Evolutionary conservation across 2,113 vertebrate species (phyloP).

Genomic region (Myocastor coypus): DNA sequence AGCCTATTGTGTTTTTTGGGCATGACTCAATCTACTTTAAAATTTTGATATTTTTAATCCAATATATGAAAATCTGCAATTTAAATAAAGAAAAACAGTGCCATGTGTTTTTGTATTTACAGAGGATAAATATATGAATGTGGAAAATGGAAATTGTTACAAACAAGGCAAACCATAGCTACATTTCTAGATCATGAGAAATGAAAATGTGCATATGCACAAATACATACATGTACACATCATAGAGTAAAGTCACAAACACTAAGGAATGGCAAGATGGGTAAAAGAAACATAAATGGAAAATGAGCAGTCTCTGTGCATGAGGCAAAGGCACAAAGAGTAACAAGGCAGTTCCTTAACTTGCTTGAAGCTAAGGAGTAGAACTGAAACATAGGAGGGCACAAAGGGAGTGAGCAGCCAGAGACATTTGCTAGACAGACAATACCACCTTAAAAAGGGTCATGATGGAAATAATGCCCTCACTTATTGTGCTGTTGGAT

Average conservation of each 20-base stretch:
- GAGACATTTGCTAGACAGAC: neutral
- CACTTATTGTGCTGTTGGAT: neutral
- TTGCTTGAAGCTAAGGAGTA: neutral
- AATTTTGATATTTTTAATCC: neutral
- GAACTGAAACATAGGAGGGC: neutral
- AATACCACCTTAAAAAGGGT: neutral
- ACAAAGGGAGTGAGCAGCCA: neutral
- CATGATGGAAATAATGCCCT: neutral
- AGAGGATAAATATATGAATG: neutral
- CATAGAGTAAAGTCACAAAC: neutral
- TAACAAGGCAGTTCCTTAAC: neutral
- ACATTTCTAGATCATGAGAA: neutral
- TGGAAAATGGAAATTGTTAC: neutral
- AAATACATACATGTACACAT: no score
- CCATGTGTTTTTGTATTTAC: neutral
- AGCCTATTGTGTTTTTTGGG: neutral
- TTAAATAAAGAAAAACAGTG: neutral
- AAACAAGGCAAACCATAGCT: neutral
- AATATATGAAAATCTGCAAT: neutral
- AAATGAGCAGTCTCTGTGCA: neutral
- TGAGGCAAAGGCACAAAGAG: neutral
- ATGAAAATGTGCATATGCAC: neutral
- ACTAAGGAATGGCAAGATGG: neutral
- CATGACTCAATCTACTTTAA: constrained; percentile 3
- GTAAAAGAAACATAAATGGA: neutral